Evolutionary conservation across 2,113 vertebrate genomes (phyloP).

Genomic region (Python bivittatus): DNA sequence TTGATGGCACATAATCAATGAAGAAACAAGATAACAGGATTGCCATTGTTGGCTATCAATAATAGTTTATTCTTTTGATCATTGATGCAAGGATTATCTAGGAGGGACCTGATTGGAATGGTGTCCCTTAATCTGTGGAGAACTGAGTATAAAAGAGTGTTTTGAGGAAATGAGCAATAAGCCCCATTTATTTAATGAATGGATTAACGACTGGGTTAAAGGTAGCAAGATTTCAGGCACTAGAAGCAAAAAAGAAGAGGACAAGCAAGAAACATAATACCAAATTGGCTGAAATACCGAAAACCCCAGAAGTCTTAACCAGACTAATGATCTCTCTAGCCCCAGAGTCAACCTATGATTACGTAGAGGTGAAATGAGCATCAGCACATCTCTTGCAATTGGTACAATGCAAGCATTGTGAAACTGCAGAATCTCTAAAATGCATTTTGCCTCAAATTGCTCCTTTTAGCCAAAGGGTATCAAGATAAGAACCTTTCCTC

Average conservation of each 20-base stretch:
- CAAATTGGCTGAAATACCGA: neutral
- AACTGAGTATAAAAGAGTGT: neutral
- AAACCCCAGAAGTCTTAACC: neutral
- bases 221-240: neutral
- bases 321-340: too few relatives aligned
- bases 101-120: neutral
- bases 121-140: neutral
- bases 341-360: neutral
- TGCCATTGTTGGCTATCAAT: neutral
- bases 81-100: neutral
- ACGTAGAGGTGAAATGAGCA: neutral
- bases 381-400: neutral
- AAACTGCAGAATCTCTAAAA: neutral
- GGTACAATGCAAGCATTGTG: neutral
- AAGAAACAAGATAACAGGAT: neutral
- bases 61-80: neutral
- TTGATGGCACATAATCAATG: neutral
- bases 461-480: neutral
- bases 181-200: neutral
- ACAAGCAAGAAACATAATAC: neutral
- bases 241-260: neutral
- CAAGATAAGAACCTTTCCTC: neutral
- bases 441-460: neutral
- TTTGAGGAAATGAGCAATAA: neutral
- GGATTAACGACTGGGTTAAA: neutral